A percentile compares a stretch with the other conserved stretches of the same genome.
Evolutionary conservation across 2,113 vertebrate species (phyloP).

Genomic region (Mohoua ochrocephala): DNA sequence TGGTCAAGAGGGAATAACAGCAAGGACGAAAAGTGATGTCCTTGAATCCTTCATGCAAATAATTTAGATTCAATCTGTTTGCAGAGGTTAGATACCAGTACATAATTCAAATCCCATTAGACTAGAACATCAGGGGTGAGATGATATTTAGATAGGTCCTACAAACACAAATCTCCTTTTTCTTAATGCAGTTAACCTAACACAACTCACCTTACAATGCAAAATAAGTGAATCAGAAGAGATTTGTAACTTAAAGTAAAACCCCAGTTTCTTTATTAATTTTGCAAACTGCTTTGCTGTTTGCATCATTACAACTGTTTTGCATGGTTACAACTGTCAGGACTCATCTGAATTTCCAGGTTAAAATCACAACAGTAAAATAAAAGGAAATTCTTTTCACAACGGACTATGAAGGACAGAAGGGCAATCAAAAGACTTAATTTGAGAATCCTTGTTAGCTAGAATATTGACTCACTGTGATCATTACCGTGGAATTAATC

Average conservation of each 20-base stretch:
- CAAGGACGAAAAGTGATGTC: not conserved
- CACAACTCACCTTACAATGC: not conserved
- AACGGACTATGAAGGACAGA: not conserved
- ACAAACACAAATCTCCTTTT: not conserved
- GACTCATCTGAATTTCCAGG: not conserved
- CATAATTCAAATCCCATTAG: constrained; percentile 55
- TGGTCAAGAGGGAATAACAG: not conserved
- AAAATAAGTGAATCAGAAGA: not conserved
- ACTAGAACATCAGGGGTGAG: not conserved
- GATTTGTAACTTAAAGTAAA: not conserved
- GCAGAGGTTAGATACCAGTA: not conserved
- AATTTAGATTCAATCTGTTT: constrained; percentile 47
- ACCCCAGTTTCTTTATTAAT: not conserved
- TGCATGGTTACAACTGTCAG: not conserved
- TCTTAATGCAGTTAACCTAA: constrained; percentile 32
- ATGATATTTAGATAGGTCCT: constrained; percentile 7
- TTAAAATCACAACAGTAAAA: not conserved
- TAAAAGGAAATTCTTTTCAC: not conserved
- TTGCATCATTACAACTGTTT: not conserved
- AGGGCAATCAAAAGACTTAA: not conserved
- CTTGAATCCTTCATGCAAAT: constrained; percentile 20
- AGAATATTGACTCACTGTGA: not conserved
- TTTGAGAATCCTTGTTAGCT: not conserved
- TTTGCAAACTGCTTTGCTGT: not conserved
- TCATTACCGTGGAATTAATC: not conserved